A percentile compares a stretch with the other conserved stretches of the same genome.
These are phyloP conservation scores for Paratilapia polleni DNA, from an alignment of 2,113 vertebrate genomes.

Conservation along the genomic window DNA sequence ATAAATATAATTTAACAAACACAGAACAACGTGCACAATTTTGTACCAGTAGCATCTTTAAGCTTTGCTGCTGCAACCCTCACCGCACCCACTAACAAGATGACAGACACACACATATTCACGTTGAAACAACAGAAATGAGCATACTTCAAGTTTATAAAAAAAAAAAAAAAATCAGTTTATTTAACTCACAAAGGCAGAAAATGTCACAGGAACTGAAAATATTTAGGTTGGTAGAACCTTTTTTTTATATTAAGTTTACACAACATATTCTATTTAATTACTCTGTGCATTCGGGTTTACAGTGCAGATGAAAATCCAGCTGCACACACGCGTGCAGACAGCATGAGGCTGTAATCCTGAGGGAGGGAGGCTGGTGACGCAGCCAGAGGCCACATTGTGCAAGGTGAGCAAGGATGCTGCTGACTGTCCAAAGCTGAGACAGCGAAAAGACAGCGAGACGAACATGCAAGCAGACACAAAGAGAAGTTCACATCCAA, in stretches of 20 bases:
- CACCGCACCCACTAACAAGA: background rate
- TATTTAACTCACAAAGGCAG: fast-evolving
- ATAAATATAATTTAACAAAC: background rate
- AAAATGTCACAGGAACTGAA: background rate
- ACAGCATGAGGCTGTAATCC: background rate
- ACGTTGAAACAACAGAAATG: background rate
- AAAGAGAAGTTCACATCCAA: conserved; percentile 6
- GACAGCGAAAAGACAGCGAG: conserved; percentile 6
- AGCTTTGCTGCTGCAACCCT: fast-evolving
- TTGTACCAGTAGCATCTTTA: background rate
- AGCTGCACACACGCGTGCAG: background rate
- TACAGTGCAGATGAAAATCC: conserved; percentile 1
- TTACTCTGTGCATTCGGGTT: background rate
- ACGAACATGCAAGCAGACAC: conserved; percentile 43
- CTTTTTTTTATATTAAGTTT: background rate
- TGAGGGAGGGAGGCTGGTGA: conserved; percentile 10
- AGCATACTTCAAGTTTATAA: fast-evolving
- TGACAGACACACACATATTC: background rate
- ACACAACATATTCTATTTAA: background rate
- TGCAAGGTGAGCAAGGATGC: conserved; percentile 24
- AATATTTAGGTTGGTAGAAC: background rate
- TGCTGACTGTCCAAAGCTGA: conserved; percentile 39
- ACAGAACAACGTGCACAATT: background rate
- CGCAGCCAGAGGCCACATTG: background rate
- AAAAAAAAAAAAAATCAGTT: background rate